phyloP scores from a whole-genome alignment of 2,888 invertebrate species.

The Salticus scenicus region DNA sequence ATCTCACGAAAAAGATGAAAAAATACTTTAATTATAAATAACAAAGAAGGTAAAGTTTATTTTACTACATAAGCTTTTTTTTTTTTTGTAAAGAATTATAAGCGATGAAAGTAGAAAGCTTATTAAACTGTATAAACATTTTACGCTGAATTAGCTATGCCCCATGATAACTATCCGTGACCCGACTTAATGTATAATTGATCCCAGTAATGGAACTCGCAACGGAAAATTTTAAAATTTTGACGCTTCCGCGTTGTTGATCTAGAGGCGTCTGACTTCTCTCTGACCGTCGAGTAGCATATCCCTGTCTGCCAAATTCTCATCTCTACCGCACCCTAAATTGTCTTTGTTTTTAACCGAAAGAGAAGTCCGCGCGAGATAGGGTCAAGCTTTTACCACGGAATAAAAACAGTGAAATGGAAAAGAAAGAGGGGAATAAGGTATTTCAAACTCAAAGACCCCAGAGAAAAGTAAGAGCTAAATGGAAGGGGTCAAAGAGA shows the following conservation, averaged over 20 bases:
- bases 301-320: neutral
- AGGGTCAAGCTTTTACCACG: slow-evolving; percentile 35
- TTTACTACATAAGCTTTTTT: too few relatives aligned
- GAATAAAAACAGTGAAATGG: neutral
- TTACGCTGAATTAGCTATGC: neutral
- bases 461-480: slow-evolving; percentile 48
- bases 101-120: too few relatives aligned
- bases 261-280: neutral
- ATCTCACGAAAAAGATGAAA: too few relatives aligned
- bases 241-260: slow-evolving; percentile 12
- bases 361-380: neutral
- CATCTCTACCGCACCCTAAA: neutral
- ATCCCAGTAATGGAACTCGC: neutral
- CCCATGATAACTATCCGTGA: neutral
- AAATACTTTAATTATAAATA: too few relatives aligned
- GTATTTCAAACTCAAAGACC: slow-evolving; percentile 4
- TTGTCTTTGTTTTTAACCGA: neutral
- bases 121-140: too few relatives aligned
- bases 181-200: neutral
- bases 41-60: too few relatives aligned
- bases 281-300: neutral
- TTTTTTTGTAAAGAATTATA: too few relatives aligned
- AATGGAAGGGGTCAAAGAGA: slow-evolving; percentile 51
- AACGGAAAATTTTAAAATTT: neutral
- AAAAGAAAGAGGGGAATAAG: neutral